Evolutionary conservation across 1,140 invertebrate species (phyloP).

Genomic region (Anthonomus grandis): DNA sequence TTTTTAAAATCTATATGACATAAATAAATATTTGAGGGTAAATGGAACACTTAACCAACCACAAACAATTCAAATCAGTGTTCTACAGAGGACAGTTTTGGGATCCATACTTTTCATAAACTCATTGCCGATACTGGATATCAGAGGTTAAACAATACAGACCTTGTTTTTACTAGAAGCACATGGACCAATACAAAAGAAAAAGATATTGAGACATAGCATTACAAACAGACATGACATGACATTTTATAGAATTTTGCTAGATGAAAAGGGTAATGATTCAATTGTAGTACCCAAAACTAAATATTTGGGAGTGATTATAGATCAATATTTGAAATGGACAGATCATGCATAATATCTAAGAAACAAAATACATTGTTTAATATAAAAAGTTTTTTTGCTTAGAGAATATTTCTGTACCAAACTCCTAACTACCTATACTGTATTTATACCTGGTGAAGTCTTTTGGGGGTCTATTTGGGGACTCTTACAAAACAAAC

Average conservation of each 20-base stretch:
- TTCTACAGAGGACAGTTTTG: conserved; percentile 2
- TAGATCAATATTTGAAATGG: no score
- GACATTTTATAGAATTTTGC: no score
- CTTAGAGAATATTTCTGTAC: no score
- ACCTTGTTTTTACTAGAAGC: not conserved
- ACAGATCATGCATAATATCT: no score
- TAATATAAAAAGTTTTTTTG: no score
- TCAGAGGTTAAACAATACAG: conserved; percentile 4
- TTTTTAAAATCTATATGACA: not conserved
- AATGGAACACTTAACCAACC: conserved; percentile 1
- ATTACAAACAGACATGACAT: no score
- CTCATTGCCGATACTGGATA: not conserved
- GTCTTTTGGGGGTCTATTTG: not conserved
- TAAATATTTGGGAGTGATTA: no score
- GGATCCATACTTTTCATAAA: not conserved
- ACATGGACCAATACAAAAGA: not conserved
- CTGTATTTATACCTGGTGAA: no score
- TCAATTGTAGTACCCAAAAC: no score
- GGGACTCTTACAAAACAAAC: not conserved
- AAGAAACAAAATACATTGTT: no score
- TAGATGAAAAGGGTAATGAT: no score
- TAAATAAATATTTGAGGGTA: not conserved
- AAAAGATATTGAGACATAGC: not conserved
- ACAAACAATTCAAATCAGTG: conserved; percentile 2
- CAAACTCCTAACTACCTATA: no score